Evolutionary conservation across 1,140 invertebrate genomes (phyloP), one percentile per base, ranked within the genome.

Genomic region (Meloidogyne floridensis): DNA sequence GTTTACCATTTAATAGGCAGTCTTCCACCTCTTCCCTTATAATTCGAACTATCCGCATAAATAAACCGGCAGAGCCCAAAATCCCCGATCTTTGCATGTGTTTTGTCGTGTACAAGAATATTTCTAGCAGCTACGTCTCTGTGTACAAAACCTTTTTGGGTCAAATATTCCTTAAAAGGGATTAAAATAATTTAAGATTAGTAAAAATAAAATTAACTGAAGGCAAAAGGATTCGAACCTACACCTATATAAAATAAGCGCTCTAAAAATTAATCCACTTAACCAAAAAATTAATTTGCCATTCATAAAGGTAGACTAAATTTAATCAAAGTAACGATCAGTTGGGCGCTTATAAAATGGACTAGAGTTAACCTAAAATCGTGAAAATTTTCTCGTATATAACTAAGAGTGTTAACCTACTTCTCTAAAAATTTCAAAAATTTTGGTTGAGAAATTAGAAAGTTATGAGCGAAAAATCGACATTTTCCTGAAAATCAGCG

Each of bases 11-110:
- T 91, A 20, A 91, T 80, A 2, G 91, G 91, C 32, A 92, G 87
- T 72, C 88, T 86, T 6, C 90, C 90, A 8, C 91, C 91, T 81
- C 88, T 89, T 77, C 90, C 86, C 79, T 90, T 91, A 77, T 92
- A 89, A 80, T 92, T 91, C 6, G 91, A 82, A 59, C 86, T 87
- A 75, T 92, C 91, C 73, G 91, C 85, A 84, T 91, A 91, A 56
- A 92, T 87, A 83, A 90, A 91, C 6, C 91, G 85, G 69, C 91
- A 90, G 32, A 92, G 86, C 13, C 91, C 91, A 85, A 92, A 92
- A 83, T 92, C 91, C 3, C 91, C 88, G 79, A 90, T 89, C 82
- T 89, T 89, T 20, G 84, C 87, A n/a, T 86, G 75, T 59, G 82
- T 88, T 79, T 88, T 90, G 71, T 91, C 85, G 72, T 91, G 91